Percentiles rank a stretch among this genome's conserved stretches.
Conservation (phyloP, 2,888 invertebrate genomes). For the Odontocolon sp. region DNA sequence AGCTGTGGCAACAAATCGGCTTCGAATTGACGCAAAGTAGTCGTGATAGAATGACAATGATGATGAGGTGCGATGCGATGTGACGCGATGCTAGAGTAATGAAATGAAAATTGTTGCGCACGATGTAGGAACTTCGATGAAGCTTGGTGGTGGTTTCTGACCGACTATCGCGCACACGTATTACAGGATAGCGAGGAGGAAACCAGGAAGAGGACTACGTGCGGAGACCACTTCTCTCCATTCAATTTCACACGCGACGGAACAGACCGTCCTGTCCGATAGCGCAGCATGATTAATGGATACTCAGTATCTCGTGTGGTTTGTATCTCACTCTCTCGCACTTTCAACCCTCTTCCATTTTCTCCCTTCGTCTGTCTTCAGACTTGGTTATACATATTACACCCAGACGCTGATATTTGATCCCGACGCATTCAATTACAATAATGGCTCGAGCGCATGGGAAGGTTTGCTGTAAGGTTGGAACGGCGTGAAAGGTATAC, state of each 20-base stretch:
- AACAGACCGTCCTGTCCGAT: conserved; percentile 71
- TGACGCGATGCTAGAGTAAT: conserved; percentile 61
- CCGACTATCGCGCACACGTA: conserved; percentile 49
- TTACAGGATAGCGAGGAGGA: conserved; percentile 29
- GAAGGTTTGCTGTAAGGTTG: no score
- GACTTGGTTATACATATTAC: conserved; percentile 61
- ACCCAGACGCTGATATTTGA: conserved; percentile 70
- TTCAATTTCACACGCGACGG: conserved; percentile 75
- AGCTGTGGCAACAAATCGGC: background rate
- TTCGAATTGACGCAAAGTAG: conserved; percentile 32
- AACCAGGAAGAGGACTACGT: conserved; percentile 56
- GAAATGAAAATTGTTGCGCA: conserved; percentile 68
- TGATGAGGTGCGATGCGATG: conserved; percentile 29
- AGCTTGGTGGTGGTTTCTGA: conserved; percentile 13
- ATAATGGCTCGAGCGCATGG: conserved; percentile 65
- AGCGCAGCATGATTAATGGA: conserved; percentile 75
- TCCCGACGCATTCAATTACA: conserved; percentile 74
- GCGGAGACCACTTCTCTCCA: conserved; percentile 69
- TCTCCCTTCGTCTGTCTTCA: background rate
- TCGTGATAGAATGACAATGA: conserved; percentile 26
- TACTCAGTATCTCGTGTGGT: conserved; percentile 67
- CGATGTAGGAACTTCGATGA: background rate
- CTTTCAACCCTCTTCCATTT: conserved; percentile 7
- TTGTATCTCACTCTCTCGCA: conserved; percentile 36
- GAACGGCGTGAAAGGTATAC: no score